Percentiles rank a stretch among this genome's conserved stretches.
Conservation (phyloP, 2,888 invertebrate genomes). For the Elmis aenea region DNA sequence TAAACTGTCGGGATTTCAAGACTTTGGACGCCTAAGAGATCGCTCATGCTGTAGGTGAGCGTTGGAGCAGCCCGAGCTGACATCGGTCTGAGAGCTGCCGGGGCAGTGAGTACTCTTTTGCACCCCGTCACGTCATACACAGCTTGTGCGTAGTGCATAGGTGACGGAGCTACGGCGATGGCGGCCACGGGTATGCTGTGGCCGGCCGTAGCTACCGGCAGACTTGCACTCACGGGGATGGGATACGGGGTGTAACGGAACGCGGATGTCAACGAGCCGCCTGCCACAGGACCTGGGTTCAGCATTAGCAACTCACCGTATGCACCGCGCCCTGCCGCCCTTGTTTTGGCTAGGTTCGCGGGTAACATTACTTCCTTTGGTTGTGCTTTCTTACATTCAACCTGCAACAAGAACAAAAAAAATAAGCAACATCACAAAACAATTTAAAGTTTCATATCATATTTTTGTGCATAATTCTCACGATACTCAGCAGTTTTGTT, state of each 20-base stretch:
- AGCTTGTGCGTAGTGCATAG: slow-evolving; percentile 43
- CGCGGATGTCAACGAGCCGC: slow-evolving; percentile 47
- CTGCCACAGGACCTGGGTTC: slow-evolving; percentile 55
- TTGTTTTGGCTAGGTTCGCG: slow-evolving; percentile 90
- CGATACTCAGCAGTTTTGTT: too few relatives aligned
- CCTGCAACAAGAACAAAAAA: slow-evolving; percentile 57
- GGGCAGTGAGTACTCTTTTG: slow-evolving; percentile 55
- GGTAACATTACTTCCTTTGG: slow-evolving; percentile 99
- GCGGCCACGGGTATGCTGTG: slow-evolving; percentile 38
- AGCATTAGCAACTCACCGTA: slow-evolving; percentile 96
- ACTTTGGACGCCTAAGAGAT: slow-evolving; percentile 65
- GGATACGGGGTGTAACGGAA: slow-evolving; percentile 61
- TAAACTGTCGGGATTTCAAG: slow-evolving; percentile 67
- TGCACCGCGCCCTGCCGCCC: slow-evolving; percentile 91
- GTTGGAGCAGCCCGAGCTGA: slow-evolving; percentile 53
- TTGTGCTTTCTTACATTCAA: slow-evolving; percentile 99
- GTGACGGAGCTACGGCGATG: slow-evolving; percentile 42
- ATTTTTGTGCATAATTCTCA: too few relatives aligned
- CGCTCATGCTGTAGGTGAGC: slow-evolving; percentile 64
- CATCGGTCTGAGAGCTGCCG: slow-evolving; percentile 50
- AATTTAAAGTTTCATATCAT: too few relatives aligned
- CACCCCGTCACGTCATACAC: slow-evolving; percentile 52
- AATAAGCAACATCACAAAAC: too few relatives aligned
- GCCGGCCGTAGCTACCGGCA: slow-evolving; percentile 32
- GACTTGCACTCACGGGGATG: slow-evolving; percentile 49